A percentile compares a stretch with the other conserved stretches of the same genome.
These are phyloP conservation scores for Propithecus perrieri DNA, from an alignment of 2,797 vertebrate species.

Conservation along the genomic window DNA sequence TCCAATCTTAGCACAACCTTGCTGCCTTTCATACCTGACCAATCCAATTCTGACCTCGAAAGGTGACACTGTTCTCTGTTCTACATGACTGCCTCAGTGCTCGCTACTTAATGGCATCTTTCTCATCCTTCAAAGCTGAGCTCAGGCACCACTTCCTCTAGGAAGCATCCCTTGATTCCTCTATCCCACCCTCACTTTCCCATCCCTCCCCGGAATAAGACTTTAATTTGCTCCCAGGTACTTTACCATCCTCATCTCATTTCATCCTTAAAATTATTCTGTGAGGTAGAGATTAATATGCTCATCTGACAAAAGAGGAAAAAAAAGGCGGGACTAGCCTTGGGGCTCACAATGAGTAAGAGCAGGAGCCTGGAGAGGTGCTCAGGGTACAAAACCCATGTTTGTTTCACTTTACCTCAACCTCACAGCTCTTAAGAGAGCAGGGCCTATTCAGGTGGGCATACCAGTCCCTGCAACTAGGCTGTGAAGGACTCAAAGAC, in stretches of 20 bases:
- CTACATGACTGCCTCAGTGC: neutral
- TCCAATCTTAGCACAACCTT: neutral
- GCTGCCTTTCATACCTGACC: neutral
- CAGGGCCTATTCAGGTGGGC: neutral
- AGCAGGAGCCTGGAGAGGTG: neutral
- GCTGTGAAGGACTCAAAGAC: slow-evolving; percentile 5
- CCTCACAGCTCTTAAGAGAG: slow-evolving; percentile 2
- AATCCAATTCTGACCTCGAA: slow-evolving; percentile 28
- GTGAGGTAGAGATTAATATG: neutral
- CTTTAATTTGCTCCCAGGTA: slow-evolving; percentile 19
- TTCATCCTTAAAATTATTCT: slow-evolving; percentile 48
- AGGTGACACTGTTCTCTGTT: neutral
- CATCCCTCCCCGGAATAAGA: slow-evolving; percentile 1
- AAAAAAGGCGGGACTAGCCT: neutral
- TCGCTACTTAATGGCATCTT: slow-evolving; percentile 27
- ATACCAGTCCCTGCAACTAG: neutral
- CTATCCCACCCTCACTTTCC: slow-evolving; percentile 19
- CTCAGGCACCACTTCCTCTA: neutral
- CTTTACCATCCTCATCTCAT: neutral
- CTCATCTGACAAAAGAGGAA: slow-evolving; percentile 27
- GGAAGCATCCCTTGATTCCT: neutral
- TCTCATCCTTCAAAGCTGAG: slow-evolving; percentile 24
- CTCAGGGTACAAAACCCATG: neutral
- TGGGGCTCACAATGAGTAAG: neutral
- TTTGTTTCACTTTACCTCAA: neutral